Conservation (phyloP, 1,140 invertebrate species). For the Sipha flava region DNA sequence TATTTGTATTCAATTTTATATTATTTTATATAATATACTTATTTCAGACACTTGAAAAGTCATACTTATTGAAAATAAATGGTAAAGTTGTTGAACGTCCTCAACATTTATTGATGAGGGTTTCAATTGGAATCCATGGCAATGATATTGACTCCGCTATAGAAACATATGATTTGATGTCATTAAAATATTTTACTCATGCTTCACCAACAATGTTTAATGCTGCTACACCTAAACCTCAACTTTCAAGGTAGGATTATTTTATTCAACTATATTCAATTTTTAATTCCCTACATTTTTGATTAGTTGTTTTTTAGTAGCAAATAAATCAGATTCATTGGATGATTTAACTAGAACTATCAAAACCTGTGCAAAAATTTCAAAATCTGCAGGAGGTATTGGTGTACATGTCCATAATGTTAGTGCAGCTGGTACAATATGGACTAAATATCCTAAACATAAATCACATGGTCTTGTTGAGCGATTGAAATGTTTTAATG, state of each 20-base stretch:
- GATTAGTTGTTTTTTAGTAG: slow-evolving; percentile 81
- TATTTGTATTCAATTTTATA: not conserved
- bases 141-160: slow-evolving; percentile 88
- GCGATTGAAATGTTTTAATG: slow-evolving; percentile 94
- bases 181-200: slow-evolving; percentile 95
- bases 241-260: slow-evolving; percentile 66
- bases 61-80: slow-evolving; percentile 89
- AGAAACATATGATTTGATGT: slow-evolving; percentile 93
- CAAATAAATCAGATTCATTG: slow-evolving; percentile 94
- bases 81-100: slow-evolving; percentile 92
- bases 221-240: slow-evolving; percentile 82
- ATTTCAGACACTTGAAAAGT: slow-evolving; percentile 77
- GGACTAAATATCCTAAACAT: slow-evolving; percentile 46
- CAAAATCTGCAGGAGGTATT: slow-evolving; percentile 95
- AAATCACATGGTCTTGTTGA: slow-evolving; percentile 92
- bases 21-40: slow-evolving; percentile 17
- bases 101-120: slow-evolving; percentile 98
- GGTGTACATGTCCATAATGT: slow-evolving; percentile 93
- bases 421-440: slow-evolving; percentile 90
- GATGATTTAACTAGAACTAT: slow-evolving; percentile 96
- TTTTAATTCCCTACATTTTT: slow-evolving; percentile 14
- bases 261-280: not conserved
- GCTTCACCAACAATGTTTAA: slow-evolving; percentile 95
- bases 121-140: slow-evolving; percentile 91
- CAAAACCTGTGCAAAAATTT: slow-evolving; percentile 90